phyloP scores from a whole-genome alignment of 2,113 vertebrate species.

The Tylochromis polylepis region DNA sequence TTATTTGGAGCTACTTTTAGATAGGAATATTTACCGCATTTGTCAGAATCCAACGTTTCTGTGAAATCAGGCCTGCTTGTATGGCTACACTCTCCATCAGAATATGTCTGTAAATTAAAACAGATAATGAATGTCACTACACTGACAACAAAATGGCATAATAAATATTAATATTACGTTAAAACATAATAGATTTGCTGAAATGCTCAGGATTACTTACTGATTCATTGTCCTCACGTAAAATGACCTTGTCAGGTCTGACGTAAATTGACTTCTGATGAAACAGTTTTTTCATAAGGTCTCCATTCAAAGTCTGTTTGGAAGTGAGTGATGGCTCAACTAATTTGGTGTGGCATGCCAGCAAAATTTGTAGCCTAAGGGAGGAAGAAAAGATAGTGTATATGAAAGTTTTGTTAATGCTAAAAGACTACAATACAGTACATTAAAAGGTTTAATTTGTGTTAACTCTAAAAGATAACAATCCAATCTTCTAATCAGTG shows the following conservation, averaged over 20 bases:
- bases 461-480: no score
- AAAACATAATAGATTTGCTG: background rate
- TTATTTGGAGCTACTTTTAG: background rate
- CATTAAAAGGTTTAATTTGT: background rate
- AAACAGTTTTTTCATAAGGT: background rate
- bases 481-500: no score
- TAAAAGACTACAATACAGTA: background rate
- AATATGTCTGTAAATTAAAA: background rate
- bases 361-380: background rate
- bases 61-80: background rate
- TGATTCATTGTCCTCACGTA: background rate
- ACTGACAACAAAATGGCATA: background rate
- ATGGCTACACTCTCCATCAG: background rate
- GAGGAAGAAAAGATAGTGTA: background rate
- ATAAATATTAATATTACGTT: background rate
- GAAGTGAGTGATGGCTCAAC: background rate
- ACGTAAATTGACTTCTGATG: conserved; percentile 1
- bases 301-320: background rate
- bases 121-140: background rate
- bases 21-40: background rate
- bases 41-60: background rate
- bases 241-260: background rate
- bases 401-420: background rate
- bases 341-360: background rate
- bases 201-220: background rate